phyloP scores from a whole-genome alignment of 2,113 vertebrate species.

The Leucosticte australis region DNA sequence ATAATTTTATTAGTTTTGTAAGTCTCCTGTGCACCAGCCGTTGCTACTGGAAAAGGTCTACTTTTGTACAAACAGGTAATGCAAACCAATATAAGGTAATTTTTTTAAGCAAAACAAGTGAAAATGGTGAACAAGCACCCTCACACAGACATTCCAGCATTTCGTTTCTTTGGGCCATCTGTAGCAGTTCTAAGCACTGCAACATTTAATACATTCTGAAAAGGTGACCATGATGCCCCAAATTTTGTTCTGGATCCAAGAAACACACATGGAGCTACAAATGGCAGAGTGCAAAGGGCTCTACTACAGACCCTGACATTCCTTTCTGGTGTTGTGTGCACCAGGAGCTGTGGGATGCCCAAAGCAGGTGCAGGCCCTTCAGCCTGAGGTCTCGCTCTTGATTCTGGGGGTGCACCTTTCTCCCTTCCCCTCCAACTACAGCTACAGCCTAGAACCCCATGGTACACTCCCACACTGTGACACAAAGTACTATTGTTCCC shows the following conservation, averaged over 20 bases:
- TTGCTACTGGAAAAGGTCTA: neutral
- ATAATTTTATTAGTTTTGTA: neutral
- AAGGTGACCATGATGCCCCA: neutral
- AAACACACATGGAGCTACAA: neutral
- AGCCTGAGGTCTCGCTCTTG: neutral
- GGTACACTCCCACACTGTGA: fast-evolving
- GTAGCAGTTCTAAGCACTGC: neutral
- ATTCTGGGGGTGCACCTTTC: fast-evolving
- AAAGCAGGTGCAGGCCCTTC: fast-evolving
- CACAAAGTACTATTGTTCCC: neutral
- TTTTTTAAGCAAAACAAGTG: neutral
- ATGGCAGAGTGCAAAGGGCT: neutral
- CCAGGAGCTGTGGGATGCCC: fast-evolving
- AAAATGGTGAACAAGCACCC: neutral
- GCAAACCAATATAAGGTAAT: neutral
- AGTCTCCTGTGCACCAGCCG: neutral
- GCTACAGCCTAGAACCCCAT: neutral
- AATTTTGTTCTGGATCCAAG: neutral
- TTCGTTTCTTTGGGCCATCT: neutral
- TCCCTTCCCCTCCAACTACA: fast-evolving
- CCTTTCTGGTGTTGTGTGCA: neutral
- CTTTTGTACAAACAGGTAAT: neutral
- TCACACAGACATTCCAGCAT: neutral
- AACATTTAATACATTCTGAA: neutral
- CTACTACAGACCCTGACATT: fast-evolving